Evolutionary conservation across 2,797 vertebrate species (phyloP).

Genomic region (Chaunax sp.): DNA sequence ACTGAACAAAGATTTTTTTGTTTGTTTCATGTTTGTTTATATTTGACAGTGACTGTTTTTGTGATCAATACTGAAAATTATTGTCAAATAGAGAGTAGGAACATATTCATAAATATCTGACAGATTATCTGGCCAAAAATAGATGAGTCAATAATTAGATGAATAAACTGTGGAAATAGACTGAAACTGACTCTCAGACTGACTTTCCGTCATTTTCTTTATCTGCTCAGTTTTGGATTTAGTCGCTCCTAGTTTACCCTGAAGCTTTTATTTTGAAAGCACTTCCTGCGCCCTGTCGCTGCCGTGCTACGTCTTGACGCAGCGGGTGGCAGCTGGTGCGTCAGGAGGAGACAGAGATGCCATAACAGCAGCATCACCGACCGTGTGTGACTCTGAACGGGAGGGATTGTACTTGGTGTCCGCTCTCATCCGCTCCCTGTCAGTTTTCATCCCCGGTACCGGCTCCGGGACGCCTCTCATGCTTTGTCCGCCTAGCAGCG

Average conservation of each 20-base stretch:
- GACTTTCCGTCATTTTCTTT: no score
- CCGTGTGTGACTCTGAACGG: background rate
- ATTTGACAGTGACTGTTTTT: no score
- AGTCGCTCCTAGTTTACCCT: background rate
- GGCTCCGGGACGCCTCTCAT: conserved; percentile 25
- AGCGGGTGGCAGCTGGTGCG: conserved; percentile 65
- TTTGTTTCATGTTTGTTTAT: no score
- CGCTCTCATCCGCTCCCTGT: background rate
- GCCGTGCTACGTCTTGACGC: conserved; percentile 51
- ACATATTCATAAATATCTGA: no score
- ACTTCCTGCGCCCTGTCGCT: conserved; percentile 35
- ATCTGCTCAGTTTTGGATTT: no score
- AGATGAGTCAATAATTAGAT: no score
- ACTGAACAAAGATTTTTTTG: no score
- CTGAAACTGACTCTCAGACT: no score
- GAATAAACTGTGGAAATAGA: no score
- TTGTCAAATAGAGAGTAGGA: no score
- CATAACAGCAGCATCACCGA: conserved; percentile 53
- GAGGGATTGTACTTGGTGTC: background rate
- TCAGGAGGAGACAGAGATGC: conserved; percentile 69
- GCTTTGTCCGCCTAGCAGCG: conserved; percentile 31
- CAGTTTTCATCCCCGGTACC: background rate
- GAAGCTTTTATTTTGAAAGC: conserved; percentile 54
- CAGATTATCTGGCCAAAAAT: no score
- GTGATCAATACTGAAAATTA: no score